Evolutionary conservation across 2,888 invertebrate species (phyloP), one percentile per base, ranked within the genome.

Genomic region (Drosophila kokeensis): DNA sequence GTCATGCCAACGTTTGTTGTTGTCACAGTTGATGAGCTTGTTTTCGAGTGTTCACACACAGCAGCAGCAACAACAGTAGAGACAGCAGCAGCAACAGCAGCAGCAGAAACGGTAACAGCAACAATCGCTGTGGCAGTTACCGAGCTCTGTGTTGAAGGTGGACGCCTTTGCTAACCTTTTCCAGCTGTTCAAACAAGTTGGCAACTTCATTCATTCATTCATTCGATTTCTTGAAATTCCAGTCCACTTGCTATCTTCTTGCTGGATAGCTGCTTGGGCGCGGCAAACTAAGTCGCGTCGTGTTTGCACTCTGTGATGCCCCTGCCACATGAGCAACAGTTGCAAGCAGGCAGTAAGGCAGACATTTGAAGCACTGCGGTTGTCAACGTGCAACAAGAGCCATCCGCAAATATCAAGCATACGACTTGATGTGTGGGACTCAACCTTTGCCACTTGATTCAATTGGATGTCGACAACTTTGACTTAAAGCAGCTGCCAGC

Each of bases 21-120:
- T 75, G 82, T 63, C 67, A 60, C 72, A 63, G 76, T 79, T 83
- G 83, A 83, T 87, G 87, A 85, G 87, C 84, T 87, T 81, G 87
- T 87, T 82, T 76, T 82, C 73, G 63, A 87, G 82, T 75, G 78
- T 76, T 69, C 73, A 70, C 73, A 76, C 76, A 70, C 48, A 50
- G 32, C 13, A 29, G 30, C 34, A 58, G 11, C 29, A 13, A 36
- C 53, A 52, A 18, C 59, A 54, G 7, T 48, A 68, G 2, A n/a
- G 8, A n/a, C 7, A 32, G 7, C 38, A 54, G 40, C 45, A 49
- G 27, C 30, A 45, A 21, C 42, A 42, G 11, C 52, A 54, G 18
- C 36, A 30, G 4, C 57, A 58, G 10, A 24, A 45, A 15, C 24
- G 42, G 11, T 52, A 60, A 49, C 54, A 45, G 32, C 36, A 54